A percentile compares a stretch with the other conserved stretches of the same genome.
These are phyloP conservation scores for Monochamus saltuarius DNA, from an alignment of 1,140 invertebrate genomes.

Conservation along the genomic window DNA sequence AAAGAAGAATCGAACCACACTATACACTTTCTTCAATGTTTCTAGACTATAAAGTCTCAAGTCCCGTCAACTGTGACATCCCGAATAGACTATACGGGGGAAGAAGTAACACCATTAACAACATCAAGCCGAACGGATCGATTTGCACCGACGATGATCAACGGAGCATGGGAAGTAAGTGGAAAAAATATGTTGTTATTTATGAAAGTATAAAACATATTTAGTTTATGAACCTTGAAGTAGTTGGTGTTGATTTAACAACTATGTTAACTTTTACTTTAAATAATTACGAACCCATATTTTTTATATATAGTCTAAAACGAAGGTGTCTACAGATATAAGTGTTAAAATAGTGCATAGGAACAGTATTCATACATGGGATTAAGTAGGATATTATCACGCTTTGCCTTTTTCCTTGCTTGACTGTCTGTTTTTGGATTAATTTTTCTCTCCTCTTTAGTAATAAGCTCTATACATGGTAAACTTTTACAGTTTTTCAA, in stretches of 20 bases:
- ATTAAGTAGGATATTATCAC: too few species aligned
- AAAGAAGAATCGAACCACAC: too few species aligned
- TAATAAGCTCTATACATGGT: slow-evolving; percentile 8
- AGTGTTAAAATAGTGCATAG: too few species aligned
- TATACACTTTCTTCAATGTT: slow-evolving; percentile 8
- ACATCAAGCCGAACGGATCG: slow-evolving; percentile 29
- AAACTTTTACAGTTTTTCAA: too few species aligned
- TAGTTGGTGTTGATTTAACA: too few species aligned
- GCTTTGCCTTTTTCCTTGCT: not conserved
- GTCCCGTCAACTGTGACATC: slow-evolving; percentile 45
- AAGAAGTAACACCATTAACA: slow-evolving; percentile 35
- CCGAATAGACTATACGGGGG: slow-evolving; percentile 48
- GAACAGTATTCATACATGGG: too few species aligned
- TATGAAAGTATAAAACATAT: too few species aligned
- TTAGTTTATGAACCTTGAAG: too few species aligned
- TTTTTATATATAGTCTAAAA: too few species aligned
- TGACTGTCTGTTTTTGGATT: not conserved
- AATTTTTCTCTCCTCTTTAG: not conserved
- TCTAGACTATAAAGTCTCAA: slow-evolving; percentile 44
- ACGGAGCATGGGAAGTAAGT: slow-evolving; percentile 49
- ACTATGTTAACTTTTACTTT: too few species aligned
- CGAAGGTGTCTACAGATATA: too few species aligned
- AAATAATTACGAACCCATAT: too few species aligned
- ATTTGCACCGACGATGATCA: slow-evolving; percentile 43
- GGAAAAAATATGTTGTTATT: not conserved